Percentiles rank a stretch among this genome's conserved stretches.
Evolutionary conservation across 2,113 vertebrate genomes (phyloP).

Genomic region (Phrynosoma platyrhinos): DNA sequence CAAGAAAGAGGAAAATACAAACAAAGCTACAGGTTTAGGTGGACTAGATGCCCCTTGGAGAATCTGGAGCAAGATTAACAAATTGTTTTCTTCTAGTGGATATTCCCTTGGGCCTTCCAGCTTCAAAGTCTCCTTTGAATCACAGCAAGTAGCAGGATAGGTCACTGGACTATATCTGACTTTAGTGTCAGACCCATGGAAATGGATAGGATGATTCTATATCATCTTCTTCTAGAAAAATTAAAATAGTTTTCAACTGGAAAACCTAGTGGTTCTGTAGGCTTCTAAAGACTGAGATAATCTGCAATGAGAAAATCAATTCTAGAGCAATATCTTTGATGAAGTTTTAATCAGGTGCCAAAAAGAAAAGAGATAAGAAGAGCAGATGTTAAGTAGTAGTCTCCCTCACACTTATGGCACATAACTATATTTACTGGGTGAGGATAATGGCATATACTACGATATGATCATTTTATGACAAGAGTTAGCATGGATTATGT

Average conservation of each 20-base stretch:
- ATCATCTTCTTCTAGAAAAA: constrained; percentile 13
- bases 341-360: neutral
- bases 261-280: neutral
- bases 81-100: neutral
- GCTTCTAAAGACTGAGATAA: neutral
- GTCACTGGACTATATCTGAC: neutral
- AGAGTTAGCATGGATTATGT: neutral
- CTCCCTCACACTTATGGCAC: neutral
- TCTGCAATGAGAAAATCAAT: neutral
- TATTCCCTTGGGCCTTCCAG: neutral
- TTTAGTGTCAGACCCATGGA: neutral
- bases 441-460: neutral
- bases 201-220: neutral
- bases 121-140: neutral
- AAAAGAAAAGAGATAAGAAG: neutral
- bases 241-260: fast-evolving
- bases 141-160: neutral
- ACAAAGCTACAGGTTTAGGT: neutral
- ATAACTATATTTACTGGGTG: neutral
- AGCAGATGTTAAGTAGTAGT: neutral
- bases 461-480: neutral
- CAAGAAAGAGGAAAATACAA: neutral
- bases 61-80: neutral
- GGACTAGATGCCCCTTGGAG: neutral
- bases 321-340: neutral